Conservation (phyloP, 2,113 vertebrate species). For the Amphiprion ocellaris region DNA sequence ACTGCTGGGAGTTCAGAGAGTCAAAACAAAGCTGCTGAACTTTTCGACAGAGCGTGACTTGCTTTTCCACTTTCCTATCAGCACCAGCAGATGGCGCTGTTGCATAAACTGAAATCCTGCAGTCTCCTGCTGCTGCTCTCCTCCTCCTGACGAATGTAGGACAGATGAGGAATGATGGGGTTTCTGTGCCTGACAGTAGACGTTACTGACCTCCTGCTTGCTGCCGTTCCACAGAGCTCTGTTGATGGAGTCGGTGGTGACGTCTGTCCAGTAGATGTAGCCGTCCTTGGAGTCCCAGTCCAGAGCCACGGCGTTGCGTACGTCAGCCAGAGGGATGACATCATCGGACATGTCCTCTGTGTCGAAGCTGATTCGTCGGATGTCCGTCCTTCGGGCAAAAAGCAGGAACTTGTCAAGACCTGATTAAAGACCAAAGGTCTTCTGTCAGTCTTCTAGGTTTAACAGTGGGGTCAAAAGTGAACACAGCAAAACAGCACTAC, state of each 20-base stretch:
- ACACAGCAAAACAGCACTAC: constrained; percentile 75
- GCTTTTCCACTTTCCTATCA: constrained; percentile 7
- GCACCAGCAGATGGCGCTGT: constrained; percentile 68
- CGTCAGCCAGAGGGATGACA: constrained; percentile 96
- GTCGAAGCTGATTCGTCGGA: constrained; percentile 99
- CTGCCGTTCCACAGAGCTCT: constrained; percentile 97
- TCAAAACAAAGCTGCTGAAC: too few species aligned
- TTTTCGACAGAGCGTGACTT: not conserved
- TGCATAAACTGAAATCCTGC: constrained; percentile 11
- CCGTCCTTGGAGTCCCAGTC: constrained; percentile 95
- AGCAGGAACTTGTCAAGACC: constrained; percentile 99
- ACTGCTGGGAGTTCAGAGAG: not conserved
- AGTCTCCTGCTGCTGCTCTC: not conserved
- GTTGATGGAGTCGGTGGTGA: constrained; percentile 98
- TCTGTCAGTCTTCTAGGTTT: constrained; percentile 98
- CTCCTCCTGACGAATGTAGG: not conserved
- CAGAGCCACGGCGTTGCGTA: constrained; percentile 97
- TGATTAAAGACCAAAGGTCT: constrained; percentile 99
- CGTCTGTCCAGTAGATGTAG: constrained; percentile 98
- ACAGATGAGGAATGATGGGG: not conserved
- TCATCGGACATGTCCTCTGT: constrained; percentile 97
- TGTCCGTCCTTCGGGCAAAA: constrained; percentile 99
- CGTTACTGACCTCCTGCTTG: constrained; percentile 91
- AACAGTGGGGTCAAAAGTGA: constrained; percentile 85
- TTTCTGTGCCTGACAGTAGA: not conserved